Evolutionary conservation across 1,140 invertebrate genomes (phyloP), one percentile per base, ranked within the genome.

Genomic region (Zophobas morio): DNA sequence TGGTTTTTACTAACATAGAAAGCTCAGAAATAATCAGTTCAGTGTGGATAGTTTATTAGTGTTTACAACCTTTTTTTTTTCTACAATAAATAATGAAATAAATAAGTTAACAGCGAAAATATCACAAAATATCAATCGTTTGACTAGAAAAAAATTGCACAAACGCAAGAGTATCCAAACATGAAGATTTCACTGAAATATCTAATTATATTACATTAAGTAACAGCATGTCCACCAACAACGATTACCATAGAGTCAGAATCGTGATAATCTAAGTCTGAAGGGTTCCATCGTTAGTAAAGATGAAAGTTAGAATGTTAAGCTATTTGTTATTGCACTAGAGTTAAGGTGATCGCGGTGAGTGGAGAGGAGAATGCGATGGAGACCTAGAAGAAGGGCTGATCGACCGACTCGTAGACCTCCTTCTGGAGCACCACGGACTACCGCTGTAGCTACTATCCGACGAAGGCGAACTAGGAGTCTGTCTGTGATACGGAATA

Each of bases 401-500:
- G 32, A 84, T 79, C 8, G 87, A 87, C 76, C 86, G 83, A 79
- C 86, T 88, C n/a, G 84, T 87, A 60, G 86, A 85, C 78, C 85
- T 85, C 79, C 87, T 86, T 6, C 86, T 83, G 77, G 85, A 86
- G 47, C 88, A 89, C 86, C 88, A 90, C 51, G 88, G 87, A 78
- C 86, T 89, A 74, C 89, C 88, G 83, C 90, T 91, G 77, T 89
- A 92, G 82, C 90, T 92, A 83, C 91, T 92, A 60, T 87, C 89
- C 63, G 91, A 92, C 49, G 92, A 92, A 32, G 91, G 90, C 73
- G 94, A 91, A 3, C 94, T 92, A 6, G 93, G 93, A 32, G 94
- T 93, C 71, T 94, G 93, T 81, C 95, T 90, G 82, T 96, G 94
- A 89, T 96, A 96, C 60, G 95, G 95, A 82, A 97, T 95, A 46